Evolutionary conservation across 2,888 invertebrate species (phyloP).

Genomic region (Caenorhabditis sp.): DNA sequence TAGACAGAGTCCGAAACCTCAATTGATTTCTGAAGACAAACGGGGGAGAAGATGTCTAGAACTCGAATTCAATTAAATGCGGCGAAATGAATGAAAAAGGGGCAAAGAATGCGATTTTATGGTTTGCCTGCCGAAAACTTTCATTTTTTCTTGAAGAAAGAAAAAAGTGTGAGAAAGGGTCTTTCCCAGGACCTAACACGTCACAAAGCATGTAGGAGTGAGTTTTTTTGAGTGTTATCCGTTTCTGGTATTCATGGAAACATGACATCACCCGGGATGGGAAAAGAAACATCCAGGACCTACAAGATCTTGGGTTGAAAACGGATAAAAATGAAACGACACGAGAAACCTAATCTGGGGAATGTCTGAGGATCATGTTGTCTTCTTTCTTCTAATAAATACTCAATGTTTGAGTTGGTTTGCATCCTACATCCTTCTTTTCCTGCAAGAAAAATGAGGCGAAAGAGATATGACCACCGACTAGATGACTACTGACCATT

Average conservation of each 20-base stretch:
- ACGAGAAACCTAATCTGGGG: no score
- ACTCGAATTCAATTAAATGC: conserved; percentile 30
- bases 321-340: no score
- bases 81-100: conserved; percentile 5
- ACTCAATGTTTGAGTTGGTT: not conserved
- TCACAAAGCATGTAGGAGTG: conserved; percentile 3
- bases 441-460: conserved; percentile 3
- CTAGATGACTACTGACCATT: not conserved
- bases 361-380: conserved; percentile 5
- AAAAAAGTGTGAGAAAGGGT: not conserved
- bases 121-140: conserved; percentile 2
- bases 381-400: conserved; percentile 1
- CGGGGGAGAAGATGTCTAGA: conserved; percentile 32
- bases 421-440: not conserved
- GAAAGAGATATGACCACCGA: no score
- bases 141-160: no score
- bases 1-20: not conserved
- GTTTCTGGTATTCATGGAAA: conserved; percentile 14
- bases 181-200: conserved; percentile 5
- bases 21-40: not conserved
- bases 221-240: not conserved
- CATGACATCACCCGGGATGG: not conserved
- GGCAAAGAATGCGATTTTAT: conserved; percentile 1
- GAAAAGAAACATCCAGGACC: no score
- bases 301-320: not conserved